Conservation (phyloP, 2,113 vertebrate species). For the Prunella himalayana region DNA sequence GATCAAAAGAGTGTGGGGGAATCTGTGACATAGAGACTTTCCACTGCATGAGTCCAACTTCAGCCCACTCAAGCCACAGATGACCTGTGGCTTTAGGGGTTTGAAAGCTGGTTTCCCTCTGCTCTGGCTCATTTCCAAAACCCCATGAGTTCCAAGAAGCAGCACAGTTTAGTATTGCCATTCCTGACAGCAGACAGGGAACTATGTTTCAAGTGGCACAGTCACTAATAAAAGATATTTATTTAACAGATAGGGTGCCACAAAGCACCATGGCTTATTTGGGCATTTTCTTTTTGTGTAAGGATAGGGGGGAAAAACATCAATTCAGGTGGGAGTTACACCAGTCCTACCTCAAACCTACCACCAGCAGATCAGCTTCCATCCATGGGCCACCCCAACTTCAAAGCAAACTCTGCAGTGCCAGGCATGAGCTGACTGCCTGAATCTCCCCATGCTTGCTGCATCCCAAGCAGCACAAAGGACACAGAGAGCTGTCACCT, state of each 20-base stretch:
- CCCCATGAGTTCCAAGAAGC: not conserved
- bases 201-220: not conserved
- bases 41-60: not conserved
- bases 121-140: not conserved
- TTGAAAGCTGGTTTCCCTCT: not conserved
- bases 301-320: accelerated
- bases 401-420: not conserved
- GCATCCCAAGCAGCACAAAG: not conserved
- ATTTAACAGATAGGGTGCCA: not conserved
- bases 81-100: not conserved
- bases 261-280: not conserved
- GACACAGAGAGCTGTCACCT: not conserved
- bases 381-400: accelerated
- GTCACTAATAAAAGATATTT: not conserved
- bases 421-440: not conserved
- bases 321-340: not conserved
- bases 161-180: not conserved
- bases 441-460: not conserved
- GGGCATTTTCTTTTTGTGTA: not conserved
- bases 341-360: not conserved
- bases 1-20: not conserved
- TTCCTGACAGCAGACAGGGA: not conserved
- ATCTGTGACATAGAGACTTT: not conserved
- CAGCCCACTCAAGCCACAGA: not conserved
- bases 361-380: not conserved